Conservation (phyloP, 2,888 invertebrate genomes). For the Vandiemenella viatica region DNA sequence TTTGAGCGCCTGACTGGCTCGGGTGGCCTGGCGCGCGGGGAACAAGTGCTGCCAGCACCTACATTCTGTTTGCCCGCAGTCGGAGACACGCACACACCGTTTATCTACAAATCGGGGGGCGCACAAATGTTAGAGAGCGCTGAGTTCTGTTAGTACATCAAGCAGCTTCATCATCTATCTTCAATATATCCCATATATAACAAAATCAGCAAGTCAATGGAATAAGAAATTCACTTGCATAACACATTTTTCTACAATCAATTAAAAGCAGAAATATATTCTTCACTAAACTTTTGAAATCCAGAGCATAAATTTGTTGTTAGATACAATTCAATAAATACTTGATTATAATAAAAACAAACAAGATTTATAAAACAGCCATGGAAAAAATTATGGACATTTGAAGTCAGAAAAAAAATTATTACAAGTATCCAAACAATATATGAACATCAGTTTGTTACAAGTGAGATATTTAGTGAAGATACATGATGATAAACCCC, state of each 20-base stretch:
- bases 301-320: too few relatives aligned
- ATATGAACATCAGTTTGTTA: too few relatives aligned
- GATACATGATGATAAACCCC: slow-evolving; percentile 4
- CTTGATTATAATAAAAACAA: too few relatives aligned
- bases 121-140: not conserved
- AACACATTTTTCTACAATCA: too few relatives aligned
- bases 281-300: too few relatives aligned
- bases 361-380: too few relatives aligned
- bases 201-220: not conserved
- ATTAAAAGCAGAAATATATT: too few relatives aligned
- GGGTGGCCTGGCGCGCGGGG: slow-evolving; percentile 28
- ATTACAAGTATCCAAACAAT: too few relatives aligned
- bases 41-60: slow-evolving; percentile 18
- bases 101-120: slow-evolving; percentile 42
- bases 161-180: not conserved
- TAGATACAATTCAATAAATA: too few relatives aligned
- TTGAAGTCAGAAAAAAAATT: too few relatives aligned
- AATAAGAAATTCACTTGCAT: not conserved
- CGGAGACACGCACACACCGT: slow-evolving; percentile 58
- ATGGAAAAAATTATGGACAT: too few relatives aligned
- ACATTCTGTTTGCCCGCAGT: slow-evolving; percentile 26
- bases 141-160: not conserved
- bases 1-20: slow-evolving; percentile 69
- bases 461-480: slow-evolving; percentile 4
- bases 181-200: not conserved